These are phyloP conservation scores for Autographa pulchrina DNA, from an alignment of 2,888 invertebrate genomes.

Conservation along the genomic window DNA sequence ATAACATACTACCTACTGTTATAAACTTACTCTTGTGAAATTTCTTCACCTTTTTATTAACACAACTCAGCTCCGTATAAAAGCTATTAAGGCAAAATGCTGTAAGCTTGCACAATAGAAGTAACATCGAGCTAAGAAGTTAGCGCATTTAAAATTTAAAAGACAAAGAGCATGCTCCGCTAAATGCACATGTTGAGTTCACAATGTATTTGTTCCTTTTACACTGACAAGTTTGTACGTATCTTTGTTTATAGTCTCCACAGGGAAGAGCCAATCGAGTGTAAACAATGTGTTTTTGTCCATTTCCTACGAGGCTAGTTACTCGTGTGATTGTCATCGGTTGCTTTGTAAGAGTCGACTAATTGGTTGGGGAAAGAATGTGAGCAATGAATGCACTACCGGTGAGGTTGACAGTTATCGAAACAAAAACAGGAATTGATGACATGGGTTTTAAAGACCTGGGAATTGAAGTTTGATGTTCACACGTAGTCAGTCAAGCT, in stretches of 20 bases:
- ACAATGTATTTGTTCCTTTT: constrained; percentile 42
- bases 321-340: constrained; percentile 13
- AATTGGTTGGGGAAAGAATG: background rate
- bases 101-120: constrained; percentile 18
- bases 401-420: background rate
- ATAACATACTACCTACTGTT: background rate
- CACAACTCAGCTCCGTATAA: constrained; percentile 10
- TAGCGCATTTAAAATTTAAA: constrained; percentile 49
- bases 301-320: constrained; percentile 6
- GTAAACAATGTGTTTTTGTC: constrained; percentile 29
- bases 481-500: constrained; percentile 11
- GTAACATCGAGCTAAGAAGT: constrained; percentile 51
- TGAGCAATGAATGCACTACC: background rate
- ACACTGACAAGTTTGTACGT: constrained; percentile 44
- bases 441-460: background rate
- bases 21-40: background rate
- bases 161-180: constrained; percentile 41
- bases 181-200: constrained; percentile 45
- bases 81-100: constrained; percentile 24
- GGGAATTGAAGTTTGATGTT: background rate
- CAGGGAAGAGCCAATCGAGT: constrained; percentile 27
- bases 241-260: constrained; percentile 35
- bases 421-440: background rate
- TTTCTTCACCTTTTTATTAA: background rate
- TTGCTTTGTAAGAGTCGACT: constrained; percentile 1